These are phyloP conservation scores for Cladorhizidae sp. DNA, from an alignment of 37 sponge, comb jelly and placozoan genomes.

Conservation along the genomic window DNA sequence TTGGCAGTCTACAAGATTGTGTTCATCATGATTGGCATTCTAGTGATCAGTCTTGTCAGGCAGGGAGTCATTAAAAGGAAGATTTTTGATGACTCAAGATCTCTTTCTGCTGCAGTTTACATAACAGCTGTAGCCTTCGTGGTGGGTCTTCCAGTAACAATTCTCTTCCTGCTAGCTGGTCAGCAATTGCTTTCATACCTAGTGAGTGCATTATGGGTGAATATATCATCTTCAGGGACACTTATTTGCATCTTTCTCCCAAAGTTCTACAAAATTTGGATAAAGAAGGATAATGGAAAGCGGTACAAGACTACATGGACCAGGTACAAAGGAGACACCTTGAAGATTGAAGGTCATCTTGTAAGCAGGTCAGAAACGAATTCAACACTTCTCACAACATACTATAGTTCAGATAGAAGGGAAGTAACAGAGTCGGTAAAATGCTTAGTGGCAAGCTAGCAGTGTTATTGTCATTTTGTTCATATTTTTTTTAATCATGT, in stretches of 20 bases:
- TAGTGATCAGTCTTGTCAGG: constrained; percentile 20
- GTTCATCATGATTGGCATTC: not conserved
- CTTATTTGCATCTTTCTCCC: constrained; percentile 8
- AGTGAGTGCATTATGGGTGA: constrained; percentile 21
- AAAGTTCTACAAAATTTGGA: not conserved
- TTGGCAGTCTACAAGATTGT: constrained; percentile 10
- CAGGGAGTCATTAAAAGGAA: constrained; percentile 9
- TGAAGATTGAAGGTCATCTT: too few species aligned
- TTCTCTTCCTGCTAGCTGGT: not conserved
- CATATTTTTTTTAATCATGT: too few species aligned
- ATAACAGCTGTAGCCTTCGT: constrained; percentile 10
- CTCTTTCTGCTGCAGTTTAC: constrained; percentile 19
- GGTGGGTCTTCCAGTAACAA: not conserved
- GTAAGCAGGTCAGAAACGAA: too few species aligned
- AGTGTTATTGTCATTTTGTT: too few species aligned
- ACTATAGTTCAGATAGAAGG: too few species aligned
- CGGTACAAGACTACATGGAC: not conserved
- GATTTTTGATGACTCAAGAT: constrained; percentile 20
- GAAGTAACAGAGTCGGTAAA: too few species aligned
- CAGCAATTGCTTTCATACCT: not conserved
- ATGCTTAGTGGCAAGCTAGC: too few species aligned
- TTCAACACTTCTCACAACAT: too few species aligned
- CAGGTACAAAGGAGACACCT: too few species aligned
- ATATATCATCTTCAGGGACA: constrained; percentile 16
- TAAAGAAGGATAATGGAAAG: constrained; percentile 14